phyloP scores from a whole-genome alignment of 2,888 invertebrate genomes.

The Epinotia bilunana region DNA sequence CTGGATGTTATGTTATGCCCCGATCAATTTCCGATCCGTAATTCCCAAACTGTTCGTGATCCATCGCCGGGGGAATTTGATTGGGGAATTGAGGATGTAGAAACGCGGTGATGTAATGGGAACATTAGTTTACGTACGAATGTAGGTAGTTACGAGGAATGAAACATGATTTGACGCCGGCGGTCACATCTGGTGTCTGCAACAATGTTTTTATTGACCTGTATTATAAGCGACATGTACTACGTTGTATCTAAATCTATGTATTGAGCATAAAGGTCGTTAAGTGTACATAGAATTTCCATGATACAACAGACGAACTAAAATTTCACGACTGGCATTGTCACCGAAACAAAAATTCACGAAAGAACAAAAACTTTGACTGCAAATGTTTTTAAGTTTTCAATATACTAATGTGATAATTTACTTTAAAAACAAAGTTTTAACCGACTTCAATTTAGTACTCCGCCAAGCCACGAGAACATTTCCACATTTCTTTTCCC shows the following conservation, averaged over 20 bases:
- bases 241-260: not conserved
- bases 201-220: conserved; percentile 34
- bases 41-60: not conserved
- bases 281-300: not conserved
- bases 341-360: too few relatives aligned
- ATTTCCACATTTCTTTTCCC: too few relatives aligned
- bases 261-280: not conserved
- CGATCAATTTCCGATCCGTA: not conserved
- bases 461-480: too few relatives aligned
- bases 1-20: conserved; percentile 22
- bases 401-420: too few relatives aligned
- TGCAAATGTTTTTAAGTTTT: too few relatives aligned
- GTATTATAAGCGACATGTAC: conserved; percentile 3
- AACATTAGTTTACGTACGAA: not conserved
- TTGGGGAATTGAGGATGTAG: too few relatives aligned
- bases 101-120: conserved; percentile 3
- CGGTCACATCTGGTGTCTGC: conserved; percentile 37
- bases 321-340: too few relatives aligned
- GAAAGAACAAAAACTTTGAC: too few relatives aligned
- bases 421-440: too few relatives aligned
- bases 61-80: not conserved
- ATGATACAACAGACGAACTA: too few relatives aligned
- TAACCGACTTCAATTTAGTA: too few relatives aligned
- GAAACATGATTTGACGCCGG: not conserved
- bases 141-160: not conserved